Conservation (phyloP, 2,113 vertebrate genomes). For the Arvicanthis niloticus region DNA sequence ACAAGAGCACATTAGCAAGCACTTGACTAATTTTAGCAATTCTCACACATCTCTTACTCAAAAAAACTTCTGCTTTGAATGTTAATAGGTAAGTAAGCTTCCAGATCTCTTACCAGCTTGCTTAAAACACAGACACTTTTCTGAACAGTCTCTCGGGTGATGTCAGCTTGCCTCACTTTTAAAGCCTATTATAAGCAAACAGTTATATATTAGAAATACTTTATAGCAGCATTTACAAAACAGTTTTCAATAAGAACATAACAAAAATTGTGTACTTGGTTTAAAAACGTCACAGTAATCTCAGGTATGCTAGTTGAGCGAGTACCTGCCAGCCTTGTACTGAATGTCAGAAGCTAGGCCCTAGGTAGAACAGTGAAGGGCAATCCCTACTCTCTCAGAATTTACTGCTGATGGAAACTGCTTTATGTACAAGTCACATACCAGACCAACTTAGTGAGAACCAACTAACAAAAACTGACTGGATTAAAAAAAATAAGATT, state of each 20-base stretch:
- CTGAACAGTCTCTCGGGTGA: slow-evolving; percentile 98
- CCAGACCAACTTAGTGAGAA: not conserved
- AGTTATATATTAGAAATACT: slow-evolving; percentile 64
- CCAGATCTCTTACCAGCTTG: slow-evolving; percentile 94
- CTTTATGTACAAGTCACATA: not conserved
- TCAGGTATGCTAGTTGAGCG: not conserved
- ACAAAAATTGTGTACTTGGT: slow-evolving; percentile 21
- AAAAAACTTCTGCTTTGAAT: slow-evolving; percentile 4
- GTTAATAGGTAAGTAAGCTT: not conserved
- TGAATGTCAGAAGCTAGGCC: not conserved
- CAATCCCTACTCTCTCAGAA: not conserved
- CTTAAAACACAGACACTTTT: slow-evolving; percentile 99
- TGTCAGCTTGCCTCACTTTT: slow-evolving; percentile 97
- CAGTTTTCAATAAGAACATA: slow-evolving; percentile 19
- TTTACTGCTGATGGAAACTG: not conserved
- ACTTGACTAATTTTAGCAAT: not conserved
- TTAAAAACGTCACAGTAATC: not conserved
- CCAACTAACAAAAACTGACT: not conserved
- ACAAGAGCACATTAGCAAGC: not conserved
- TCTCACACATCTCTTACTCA: not conserved
- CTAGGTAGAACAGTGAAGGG: not conserved
- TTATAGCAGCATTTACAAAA: slow-evolving; percentile 36
- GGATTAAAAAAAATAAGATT: not conserved
- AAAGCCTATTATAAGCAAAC: slow-evolving; percentile 88
- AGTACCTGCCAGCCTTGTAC: not conserved